Evolutionary conservation across 2,797 vertebrate species (phyloP), one percentile per base, ranked within the genome.

Genomic region (Bradypodion ventrale): DNA sequence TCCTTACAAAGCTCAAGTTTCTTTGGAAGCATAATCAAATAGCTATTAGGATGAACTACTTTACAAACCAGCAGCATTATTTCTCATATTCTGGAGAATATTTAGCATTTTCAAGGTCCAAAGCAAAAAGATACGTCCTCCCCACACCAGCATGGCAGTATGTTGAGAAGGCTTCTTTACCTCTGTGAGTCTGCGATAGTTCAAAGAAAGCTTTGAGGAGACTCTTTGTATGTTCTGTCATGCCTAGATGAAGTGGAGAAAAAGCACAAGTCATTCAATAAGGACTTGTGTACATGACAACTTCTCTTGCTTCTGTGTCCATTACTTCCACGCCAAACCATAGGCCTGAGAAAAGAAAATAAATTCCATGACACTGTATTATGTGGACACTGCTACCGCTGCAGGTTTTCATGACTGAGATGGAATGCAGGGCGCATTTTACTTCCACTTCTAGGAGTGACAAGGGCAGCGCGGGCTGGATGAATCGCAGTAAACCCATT

Each of bases 181-280:
- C 98, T 97, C 98, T 96, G 90, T 99, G 98, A 3, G 98, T 98
- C 94, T 99, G 98, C 1, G 98, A 99, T 3, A 99, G 97, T 90
- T 99, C 99, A 91, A 99, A 99, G 91, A 99, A 99, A 52, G 98
- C 98, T 91, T 98, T 95, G 46, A 99, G 97, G 81, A 99, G 97
- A 77, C 95, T 97, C 96, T 98, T 99, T 8, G 98, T 98, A 95
- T 99, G 98, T 84, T 99, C 99, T 90, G 98, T 99, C 96, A 99
- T 96, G 3, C 99, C 98, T 99, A 94, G 70, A 80, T 23, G 88
- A 49, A 90, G 82, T 21, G 25, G 82, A 86, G 13, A 93, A 35
- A 10, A 83, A 1, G 1, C 6, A 69, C 62, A 66, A 92, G 60
- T 78, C 0, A 83, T 74, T 86, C 56, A 86, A 1, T 32, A 60